Percentiles rank a stretch among this genome's conserved stretches.
These are phyloP conservation scores for Amphibalanus amphitrite DNA, from an alignment of 1,140 invertebrate genomes.

Conservation along the genomic window DNA sequence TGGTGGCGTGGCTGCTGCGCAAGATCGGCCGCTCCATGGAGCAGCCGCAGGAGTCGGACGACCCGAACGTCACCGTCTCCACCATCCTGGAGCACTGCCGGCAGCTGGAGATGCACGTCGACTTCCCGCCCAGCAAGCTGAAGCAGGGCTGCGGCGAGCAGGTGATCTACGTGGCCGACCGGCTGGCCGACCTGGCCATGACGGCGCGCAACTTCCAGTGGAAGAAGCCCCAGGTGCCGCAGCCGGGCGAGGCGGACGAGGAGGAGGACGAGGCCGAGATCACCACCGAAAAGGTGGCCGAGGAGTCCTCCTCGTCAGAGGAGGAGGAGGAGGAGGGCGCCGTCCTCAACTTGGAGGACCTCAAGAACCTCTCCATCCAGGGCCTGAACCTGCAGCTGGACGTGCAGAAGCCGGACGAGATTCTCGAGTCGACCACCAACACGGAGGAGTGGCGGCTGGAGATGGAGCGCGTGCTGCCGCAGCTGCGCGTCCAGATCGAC, in stretches of 20 bases:
- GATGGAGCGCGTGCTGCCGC: slow-evolving; percentile 71
- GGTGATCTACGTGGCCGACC: too few species aligned
- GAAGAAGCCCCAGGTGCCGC: slow-evolving; percentile 26
- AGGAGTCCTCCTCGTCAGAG: slow-evolving; percentile 42
- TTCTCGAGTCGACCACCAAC: too few species aligned
- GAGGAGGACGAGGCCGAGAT: slow-evolving; percentile 13
- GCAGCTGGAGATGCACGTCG: slow-evolving; percentile 45
- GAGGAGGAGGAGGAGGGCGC: slow-evolving; percentile 50
- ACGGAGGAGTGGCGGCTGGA: slow-evolving; percentile 69
- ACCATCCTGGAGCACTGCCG: too few species aligned
- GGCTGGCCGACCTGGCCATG: slow-evolving; percentile 58
- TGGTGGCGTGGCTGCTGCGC: slow-evolving; percentile 78
- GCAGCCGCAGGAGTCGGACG: slow-evolving; percentile 79
- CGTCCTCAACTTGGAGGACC: too few species aligned
- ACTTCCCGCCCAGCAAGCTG: slow-evolving; percentile 74
- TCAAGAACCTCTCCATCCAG: slow-evolving; percentile 19
- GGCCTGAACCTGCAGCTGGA: slow-evolving; percentile 14
- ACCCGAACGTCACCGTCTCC: slow-evolving; percentile 83
- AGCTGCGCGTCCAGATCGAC: slow-evolving; percentile 45
- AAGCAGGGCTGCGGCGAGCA: slow-evolving; percentile 80
- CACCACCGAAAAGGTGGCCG: slow-evolving; percentile 52
- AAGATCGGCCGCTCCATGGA: slow-evolving; percentile 66
- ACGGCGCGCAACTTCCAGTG: slow-evolving; percentile 41
- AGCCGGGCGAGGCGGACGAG: slow-evolving; percentile 16
- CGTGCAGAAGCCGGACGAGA: slow-evolving; percentile 29